Percentiles rank a stretch among this genome's conserved stretches.
phyloP scores from a whole-genome alignment of 2,888 invertebrate genomes.

The Osedax fenrisi region DNA sequence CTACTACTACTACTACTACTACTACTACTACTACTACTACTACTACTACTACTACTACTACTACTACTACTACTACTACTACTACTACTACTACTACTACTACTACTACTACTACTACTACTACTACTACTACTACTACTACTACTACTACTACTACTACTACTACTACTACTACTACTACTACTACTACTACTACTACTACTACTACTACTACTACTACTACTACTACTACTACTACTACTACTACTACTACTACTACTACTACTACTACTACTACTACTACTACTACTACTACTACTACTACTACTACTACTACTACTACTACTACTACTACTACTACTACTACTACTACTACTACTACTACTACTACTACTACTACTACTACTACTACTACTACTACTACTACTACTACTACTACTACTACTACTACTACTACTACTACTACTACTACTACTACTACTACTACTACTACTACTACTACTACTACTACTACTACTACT shows the following conservation, averaged over 20 bases:
- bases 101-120: no score
- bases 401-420: not conserved
- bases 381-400: not conserved
- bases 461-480: not conserved
- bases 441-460: not conserved
- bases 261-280: not conserved
- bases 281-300: constrained; percentile 6
- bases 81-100: no score
- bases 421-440: not conserved
- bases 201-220: constrained; percentile 6
- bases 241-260: constrained; percentile 17
- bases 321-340: not conserved
- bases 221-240: not conserved
- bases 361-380: not conserved
- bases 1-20: no score
- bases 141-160: no score
- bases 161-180: constrained; percentile 14
- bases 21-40: no score
- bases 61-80: no score
- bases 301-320: constrained; percentile 13
- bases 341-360: not conserved
- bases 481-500: not conserved
- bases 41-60: no score
- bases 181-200: constrained; percentile 4
- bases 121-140: no score